Base-by-base conservation (phyloP, 2,113 vertebrate species). In the Galbula dea region DNA sequence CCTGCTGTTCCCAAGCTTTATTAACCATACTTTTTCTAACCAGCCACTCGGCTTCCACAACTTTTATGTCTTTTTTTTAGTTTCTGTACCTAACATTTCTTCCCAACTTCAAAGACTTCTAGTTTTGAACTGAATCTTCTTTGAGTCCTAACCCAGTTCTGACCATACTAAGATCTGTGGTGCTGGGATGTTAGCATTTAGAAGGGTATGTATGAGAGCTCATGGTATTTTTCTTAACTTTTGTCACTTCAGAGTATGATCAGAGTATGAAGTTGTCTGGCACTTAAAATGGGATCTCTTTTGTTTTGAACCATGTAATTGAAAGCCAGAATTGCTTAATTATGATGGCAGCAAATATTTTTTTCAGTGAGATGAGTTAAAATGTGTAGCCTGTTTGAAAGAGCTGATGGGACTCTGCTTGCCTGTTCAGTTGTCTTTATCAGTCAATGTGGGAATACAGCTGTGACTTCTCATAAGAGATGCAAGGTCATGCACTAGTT, bases 401-500 rank as follows among this genome's bases (percentile, higher is more conserved):
- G 66, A 80, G 46, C 18, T 54, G 58, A 87, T 12, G 2, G 83
- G 81, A 83, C 51, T 77, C 32, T 8, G 43, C 88, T 89, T 79
- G 65, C 74, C 78, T 83, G 52, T 79, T 97, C 94, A 94, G 90
- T 95, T 97, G 91, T 94, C 83, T 95, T 95, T 79, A 95, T 94
- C 95, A 96, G 94, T 96, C 94, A 95, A 45, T 93, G 91, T 96
- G 91, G 86, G 96, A 96, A 96, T 97, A 95, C 94, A 97, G 91
- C 96, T 95, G 94, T 94, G 94, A 84, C 95, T 95, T 95, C 88
- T 96, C 94, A 75, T 94, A 97, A 94, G 77, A 69, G 83, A 95
- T 93, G 93, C 94, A 87, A 91, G 95, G 91, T 95, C 95, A 95
- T 94, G 93, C 90, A 88, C 88, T 91, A 71, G 73, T 82, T 95